Conservation (phyloP, 2,113 vertebrate species). For the Heliornis fulica region DNA sequence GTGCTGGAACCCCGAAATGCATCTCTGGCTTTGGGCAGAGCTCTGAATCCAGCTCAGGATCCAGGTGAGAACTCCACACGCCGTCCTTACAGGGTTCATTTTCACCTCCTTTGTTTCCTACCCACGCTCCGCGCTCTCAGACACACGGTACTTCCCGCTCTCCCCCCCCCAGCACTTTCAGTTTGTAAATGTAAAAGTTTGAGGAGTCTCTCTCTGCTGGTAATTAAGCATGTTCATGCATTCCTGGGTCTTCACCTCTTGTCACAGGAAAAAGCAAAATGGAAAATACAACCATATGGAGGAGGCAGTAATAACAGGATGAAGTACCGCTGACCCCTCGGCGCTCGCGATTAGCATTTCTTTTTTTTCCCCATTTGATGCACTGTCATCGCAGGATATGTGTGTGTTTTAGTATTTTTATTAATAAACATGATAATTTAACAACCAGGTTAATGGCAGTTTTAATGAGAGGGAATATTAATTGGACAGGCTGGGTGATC, state of each 20-base stretch:
- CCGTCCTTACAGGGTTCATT: neutral
- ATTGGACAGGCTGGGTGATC: conserved; percentile 8
- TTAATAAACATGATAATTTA: conserved; percentile 59
- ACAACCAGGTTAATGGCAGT: conserved; percentile 60
- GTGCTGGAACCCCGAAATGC: neutral
- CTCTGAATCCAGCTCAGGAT: no score
- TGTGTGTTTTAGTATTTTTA: conserved; percentile 35
- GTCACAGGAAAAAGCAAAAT: conserved; percentile 45
- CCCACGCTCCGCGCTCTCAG: neutral
- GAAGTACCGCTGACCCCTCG: conserved; percentile 37
- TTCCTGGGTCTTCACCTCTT: conserved; percentile 31
- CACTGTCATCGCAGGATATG: conserved; percentile 49
- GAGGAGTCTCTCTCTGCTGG: conserved; percentile 10
- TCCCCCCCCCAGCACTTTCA: neutral
- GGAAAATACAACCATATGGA: conserved; percentile 33
- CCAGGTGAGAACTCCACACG: no score
- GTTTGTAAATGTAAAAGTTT: conserved; percentile 1
- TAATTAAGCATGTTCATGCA: conserved; percentile 51
- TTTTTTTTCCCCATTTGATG: conserved; percentile 49
- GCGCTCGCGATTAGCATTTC: conserved; percentile 48
- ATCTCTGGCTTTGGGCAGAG: neutral
- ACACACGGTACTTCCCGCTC: no score
- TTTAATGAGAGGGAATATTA: conserved; percentile 59
- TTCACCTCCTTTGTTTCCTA: neutral
- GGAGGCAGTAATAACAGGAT: conserved; percentile 36